Conservation (phyloP, 2,888 invertebrate species). For the Euspilapteryx auroguttella region DNA sequence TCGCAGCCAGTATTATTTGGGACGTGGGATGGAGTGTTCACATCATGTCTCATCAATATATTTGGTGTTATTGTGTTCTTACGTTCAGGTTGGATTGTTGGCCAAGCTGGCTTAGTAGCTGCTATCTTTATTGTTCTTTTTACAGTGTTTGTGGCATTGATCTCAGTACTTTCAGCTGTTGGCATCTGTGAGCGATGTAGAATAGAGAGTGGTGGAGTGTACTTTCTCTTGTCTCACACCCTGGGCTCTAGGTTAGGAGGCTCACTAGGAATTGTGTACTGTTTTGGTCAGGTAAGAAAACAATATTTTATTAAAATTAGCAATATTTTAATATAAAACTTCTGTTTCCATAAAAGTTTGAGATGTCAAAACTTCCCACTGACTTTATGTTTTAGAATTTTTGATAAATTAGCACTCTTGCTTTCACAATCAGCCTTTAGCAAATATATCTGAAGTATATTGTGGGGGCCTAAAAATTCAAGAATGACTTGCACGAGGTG, state of each 20-base stretch:
- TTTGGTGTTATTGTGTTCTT: slow-evolving; percentile 97
- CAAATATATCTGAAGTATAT: too few relatives aligned
- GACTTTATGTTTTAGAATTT: too few relatives aligned
- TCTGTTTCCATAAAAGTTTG: too few relatives aligned
- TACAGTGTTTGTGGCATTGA: slow-evolving; percentile 83
- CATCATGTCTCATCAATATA: slow-evolving; percentile 95
- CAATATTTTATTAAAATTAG: too few relatives aligned
- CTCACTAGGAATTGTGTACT: slow-evolving; percentile 89
- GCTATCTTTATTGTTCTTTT: slow-evolving; percentile 72
- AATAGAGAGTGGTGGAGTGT: slow-evolving; percentile 96
- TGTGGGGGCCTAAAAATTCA: too few relatives aligned
- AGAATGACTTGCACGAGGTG: too few relatives aligned
- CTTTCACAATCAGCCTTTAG: too few relatives aligned
- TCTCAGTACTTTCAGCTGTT: slow-evolving; percentile 92
- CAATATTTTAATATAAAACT: too few relatives aligned
- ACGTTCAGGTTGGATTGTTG: slow-evolving; percentile 97
- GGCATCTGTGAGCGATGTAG: slow-evolving; percentile 95
- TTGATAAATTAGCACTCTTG: too few relatives aligned
- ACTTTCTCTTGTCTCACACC: slow-evolving; percentile 92
- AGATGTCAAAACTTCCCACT: too few relatives aligned
- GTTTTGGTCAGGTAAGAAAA: slow-evolving; percentile 91
- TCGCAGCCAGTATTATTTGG: slow-evolving; percentile 95
- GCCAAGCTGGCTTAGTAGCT: slow-evolving; percentile 81
- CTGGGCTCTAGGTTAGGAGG: slow-evolving; percentile 93
- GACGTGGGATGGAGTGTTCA: slow-evolving; percentile 98